phyloP scores from a whole-genome alignment of 2,797 vertebrate genomes.

The Hirundo rustica region DNA sequence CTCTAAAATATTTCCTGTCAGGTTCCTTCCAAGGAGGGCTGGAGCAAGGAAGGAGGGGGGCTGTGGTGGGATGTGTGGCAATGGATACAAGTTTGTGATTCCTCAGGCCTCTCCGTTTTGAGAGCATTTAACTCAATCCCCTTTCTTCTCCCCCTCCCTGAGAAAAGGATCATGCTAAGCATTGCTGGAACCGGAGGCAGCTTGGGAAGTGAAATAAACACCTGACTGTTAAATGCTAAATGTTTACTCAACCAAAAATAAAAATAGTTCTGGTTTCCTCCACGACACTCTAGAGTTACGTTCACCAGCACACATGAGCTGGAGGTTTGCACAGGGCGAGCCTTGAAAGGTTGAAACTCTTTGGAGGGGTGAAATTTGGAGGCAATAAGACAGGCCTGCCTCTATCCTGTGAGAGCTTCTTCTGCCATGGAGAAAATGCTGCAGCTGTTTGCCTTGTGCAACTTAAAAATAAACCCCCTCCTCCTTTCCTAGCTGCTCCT shows the following conservation, averaged over 20 bases:
- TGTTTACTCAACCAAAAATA: constrained; percentile 73
- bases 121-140: constrained; percentile 39
- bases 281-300: constrained; percentile 39
- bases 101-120: constrained; percentile 59
- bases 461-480: constrained; percentile 48
- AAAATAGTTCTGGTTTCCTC: constrained; percentile 66
- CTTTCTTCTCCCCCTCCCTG: constrained; percentile 8
- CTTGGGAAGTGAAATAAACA: constrained; percentile 76
- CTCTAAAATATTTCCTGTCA: constrained; percentile 74
- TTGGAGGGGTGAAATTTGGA: constrained; percentile 12
- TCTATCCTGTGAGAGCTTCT: constrained; percentile 10
- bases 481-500: not conserved
- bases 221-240: constrained; percentile 72
- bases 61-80: constrained; percentile 43
- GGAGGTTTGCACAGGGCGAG: not conserved
- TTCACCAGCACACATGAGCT: not conserved
- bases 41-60: not conserved
- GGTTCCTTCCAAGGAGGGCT: constrained; percentile 66
- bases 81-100: constrained; percentile 57
- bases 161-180: constrained; percentile 53
- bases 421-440: not conserved
- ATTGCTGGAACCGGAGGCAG: constrained; percentile 69
- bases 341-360: constrained; percentile 5
- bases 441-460: constrained; percentile 48
- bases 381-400: not conserved